Conservation (phyloP, 2,888 invertebrate species). For the Cryptosula pallasiana region DNA sequence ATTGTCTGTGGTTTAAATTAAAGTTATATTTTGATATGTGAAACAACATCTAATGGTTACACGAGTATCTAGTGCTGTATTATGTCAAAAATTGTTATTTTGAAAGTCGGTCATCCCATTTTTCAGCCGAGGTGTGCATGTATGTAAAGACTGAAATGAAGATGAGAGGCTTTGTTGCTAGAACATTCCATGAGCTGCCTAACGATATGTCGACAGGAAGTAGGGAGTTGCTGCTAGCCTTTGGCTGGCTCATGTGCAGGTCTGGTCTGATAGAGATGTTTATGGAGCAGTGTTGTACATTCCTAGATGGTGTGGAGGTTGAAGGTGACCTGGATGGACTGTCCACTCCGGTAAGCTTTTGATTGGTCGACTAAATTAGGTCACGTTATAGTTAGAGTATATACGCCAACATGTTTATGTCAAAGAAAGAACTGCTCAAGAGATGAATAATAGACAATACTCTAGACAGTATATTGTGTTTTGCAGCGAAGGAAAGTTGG, state of each 20-base stretch:
- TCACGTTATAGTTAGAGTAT: too few relatives aligned
- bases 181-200: conserved; percentile 38
- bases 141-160: conserved; percentile 45
- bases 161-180: conserved; percentile 38
- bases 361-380: too few relatives aligned
- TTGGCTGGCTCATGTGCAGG: conserved; percentile 47
- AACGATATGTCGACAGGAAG: conserved; percentile 41
- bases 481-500: conserved; percentile 30
- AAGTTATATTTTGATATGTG: too few relatives aligned
- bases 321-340: neutral
- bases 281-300: conserved; percentile 36
- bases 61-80: too few relatives aligned
- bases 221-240: conserved; percentile 44
- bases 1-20: too few relatives aligned
- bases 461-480: too few relatives aligned
- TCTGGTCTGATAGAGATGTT: conserved; percentile 41
- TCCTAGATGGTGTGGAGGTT: conserved; percentile 28
- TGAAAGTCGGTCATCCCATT: too few relatives aligned
- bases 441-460: too few relatives aligned
- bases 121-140: conserved; percentile 40
- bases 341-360: neutral
- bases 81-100: too few relatives aligned
- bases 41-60: too few relatives aligned
- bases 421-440: too few relatives aligned
- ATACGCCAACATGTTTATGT: too few relatives aligned